Evolutionary conservation across 1,140 invertebrate genomes (phyloP).

Genomic region (Conus ventricosus): DNA sequence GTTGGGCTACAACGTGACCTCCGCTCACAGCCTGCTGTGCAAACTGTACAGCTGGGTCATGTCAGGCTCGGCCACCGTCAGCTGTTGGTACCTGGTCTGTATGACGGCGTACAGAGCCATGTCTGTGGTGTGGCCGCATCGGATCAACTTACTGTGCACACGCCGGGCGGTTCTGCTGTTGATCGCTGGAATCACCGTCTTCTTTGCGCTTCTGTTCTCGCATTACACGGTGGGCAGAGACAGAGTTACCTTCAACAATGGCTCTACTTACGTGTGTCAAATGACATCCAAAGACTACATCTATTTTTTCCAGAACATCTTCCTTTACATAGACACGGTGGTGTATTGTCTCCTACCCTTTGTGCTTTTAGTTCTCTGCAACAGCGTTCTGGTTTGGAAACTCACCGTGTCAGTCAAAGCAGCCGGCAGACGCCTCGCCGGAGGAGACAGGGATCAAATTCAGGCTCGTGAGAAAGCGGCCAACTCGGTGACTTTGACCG

Average conservation of each 20-base stretch:
- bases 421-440: neutral
- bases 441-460: neutral
- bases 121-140: slow-evolving; percentile 29
- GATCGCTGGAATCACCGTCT: neutral
- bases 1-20: neutral
- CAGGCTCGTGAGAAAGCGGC: neutral
- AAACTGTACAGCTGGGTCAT: neutral
- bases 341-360: neutral
- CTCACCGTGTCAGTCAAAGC: neutral
- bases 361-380: neutral
- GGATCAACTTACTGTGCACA: slow-evolving; percentile 13
- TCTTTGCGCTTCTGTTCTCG: neutral
- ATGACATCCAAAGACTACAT: neutral
- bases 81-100: slow-evolving; percentile 1
- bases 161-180: neutral
- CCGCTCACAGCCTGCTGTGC: neutral
- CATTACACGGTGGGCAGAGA: neutral
- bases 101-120: slow-evolving; percentile 20
- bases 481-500: slow-evolving; percentile 4
- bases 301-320: neutral
- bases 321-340: neutral
- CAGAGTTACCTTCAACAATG: neutral
- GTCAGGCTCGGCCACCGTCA: neutral
- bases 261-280: neutral
- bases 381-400: slow-evolving; percentile 3